A percentile compares a stretch with the other conserved stretches of the same genome.
These are phyloP conservation scores for Julus scandinavius DNA, from an alignment of 2,888 invertebrate species.

Conservation along the genomic window DNA sequence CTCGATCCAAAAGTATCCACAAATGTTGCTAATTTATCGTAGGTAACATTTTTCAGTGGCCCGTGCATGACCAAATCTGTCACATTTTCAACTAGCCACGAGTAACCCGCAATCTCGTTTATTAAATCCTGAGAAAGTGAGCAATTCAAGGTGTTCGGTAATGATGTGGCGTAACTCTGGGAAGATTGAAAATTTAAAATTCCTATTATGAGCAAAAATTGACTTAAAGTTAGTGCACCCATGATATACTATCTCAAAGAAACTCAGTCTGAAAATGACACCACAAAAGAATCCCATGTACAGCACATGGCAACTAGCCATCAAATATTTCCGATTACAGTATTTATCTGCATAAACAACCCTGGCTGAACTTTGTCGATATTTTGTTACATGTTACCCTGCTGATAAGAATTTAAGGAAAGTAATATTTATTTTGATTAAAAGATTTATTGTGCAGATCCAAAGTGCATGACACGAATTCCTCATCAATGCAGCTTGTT, in stretches of 20 bases:
- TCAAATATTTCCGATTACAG: background rate
- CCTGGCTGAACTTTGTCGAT: background rate
- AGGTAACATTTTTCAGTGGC: slow-evolving; percentile 46
- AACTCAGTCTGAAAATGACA: background rate
- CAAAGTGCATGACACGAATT: too few relatives aligned
- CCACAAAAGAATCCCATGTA: too few relatives aligned
- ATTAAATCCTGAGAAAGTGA: slow-evolving; percentile 46
- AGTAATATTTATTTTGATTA: too few relatives aligned
- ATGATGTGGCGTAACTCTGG: background rate
- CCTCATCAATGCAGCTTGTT: too few relatives aligned
- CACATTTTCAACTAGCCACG: background rate
- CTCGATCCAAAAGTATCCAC: slow-evolving; percentile 53
- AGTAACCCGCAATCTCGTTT: slow-evolving; percentile 52
- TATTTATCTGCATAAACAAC: background rate
- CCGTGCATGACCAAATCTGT: slow-evolving; percentile 48
- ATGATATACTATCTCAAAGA: background rate
- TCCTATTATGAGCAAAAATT: background rate
- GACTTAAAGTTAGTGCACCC: background rate
- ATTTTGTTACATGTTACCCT: background rate
- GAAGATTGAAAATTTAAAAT: background rate
- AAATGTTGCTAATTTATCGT: slow-evolving; percentile 28
- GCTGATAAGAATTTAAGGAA: background rate
- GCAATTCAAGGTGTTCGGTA: background rate
- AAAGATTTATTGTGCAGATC: too few relatives aligned
- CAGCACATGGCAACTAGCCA: background rate